Percentiles rank a stretch among this genome's conserved stretches.
Evolutionary conservation across 2,113 vertebrate genomes (phyloP).

Genomic region (Casuarius casuarius): DNA sequence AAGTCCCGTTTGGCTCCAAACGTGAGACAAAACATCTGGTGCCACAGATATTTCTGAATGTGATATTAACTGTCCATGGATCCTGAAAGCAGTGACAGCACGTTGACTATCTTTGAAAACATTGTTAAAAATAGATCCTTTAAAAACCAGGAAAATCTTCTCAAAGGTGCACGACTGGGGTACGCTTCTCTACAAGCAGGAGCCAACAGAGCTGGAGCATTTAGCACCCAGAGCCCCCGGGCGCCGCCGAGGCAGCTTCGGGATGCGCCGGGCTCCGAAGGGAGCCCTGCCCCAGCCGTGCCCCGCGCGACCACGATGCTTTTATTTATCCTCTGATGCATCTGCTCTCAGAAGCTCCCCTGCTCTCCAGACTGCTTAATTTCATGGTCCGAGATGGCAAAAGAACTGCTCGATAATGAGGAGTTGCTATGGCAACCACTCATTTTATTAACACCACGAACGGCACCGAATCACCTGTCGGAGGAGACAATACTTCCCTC

Average conservation of each 20-base stretch:
- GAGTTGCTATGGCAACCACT: conserved; percentile 78
- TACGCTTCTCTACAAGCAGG: neutral
- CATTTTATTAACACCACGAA: conserved; percentile 38
- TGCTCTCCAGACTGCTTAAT: conserved; percentile 21
- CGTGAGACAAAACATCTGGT: neutral
- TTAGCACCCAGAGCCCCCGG: too few species aligned
- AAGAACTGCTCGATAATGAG: conserved; percentile 75
- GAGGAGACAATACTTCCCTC: neutral
- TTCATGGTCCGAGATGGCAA: conserved; percentile 29
- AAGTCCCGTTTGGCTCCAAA: neutral
- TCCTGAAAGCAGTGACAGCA: neutral
- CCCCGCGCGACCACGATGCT: neutral
- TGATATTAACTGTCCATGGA: conserved; percentile 8
- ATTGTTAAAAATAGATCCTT: conserved; percentile 31
- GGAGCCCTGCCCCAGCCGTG: neutral
- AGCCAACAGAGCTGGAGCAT: neutral
- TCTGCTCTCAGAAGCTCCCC: neutral
- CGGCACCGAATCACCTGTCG: neutral
- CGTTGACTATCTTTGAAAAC: neutral
- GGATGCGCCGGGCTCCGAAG: neutral
- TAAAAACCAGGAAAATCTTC: too few species aligned
- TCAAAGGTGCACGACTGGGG: neutral
- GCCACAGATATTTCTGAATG: neutral
- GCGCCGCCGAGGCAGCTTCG: too few species aligned
- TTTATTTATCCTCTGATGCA: neutral